phyloP scores from a whole-genome alignment of 2,113 vertebrate genomes.

The Sterna hirundo region DNA sequence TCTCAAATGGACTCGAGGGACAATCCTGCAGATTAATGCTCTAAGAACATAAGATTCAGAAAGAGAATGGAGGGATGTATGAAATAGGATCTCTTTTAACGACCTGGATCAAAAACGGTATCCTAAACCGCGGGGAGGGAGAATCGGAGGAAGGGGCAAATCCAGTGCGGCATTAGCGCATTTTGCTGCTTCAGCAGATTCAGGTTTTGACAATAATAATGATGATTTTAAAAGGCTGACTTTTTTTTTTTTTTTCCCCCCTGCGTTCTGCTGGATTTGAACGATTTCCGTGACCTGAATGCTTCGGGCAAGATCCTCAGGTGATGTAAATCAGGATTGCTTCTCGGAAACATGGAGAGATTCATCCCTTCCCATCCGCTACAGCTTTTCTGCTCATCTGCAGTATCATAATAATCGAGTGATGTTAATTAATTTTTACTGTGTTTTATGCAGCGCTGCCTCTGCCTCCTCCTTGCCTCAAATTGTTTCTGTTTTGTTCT shows the following conservation, averaged over 20 bases:
- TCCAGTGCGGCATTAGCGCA: background rate
- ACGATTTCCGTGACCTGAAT: conserved; percentile 32
- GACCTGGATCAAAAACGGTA: conserved; percentile 52
- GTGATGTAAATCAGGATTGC: background rate
- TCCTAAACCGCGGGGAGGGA: background rate
- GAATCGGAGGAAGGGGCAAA: conserved; percentile 1
- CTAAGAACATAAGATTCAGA: conserved; percentile 59
- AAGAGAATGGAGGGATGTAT: conserved; percentile 34
- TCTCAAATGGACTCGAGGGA: conserved; percentile 65
- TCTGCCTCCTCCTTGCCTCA: background rate
- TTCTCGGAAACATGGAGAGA: background rate
- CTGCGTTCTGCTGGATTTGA: background rate
- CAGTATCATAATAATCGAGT: background rate
- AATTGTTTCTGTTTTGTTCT: background rate
- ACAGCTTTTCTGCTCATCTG: background rate
- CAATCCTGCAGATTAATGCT: conserved; percentile 65
- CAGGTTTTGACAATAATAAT: background rate
- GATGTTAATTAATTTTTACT: background rate
- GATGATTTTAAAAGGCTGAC: background rate
- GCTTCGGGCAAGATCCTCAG: background rate
- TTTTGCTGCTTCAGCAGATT: background rate
- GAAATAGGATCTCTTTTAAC: conserved; percentile 64
- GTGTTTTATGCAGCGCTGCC: background rate
- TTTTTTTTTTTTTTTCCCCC: background rate
- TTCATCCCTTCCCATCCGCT: background rate